A percentile compares a stretch with the other conserved stretches of the same genome.
Conservation (phyloP, 2,888 invertebrate genomes). For the Morpho achilles region DNA sequence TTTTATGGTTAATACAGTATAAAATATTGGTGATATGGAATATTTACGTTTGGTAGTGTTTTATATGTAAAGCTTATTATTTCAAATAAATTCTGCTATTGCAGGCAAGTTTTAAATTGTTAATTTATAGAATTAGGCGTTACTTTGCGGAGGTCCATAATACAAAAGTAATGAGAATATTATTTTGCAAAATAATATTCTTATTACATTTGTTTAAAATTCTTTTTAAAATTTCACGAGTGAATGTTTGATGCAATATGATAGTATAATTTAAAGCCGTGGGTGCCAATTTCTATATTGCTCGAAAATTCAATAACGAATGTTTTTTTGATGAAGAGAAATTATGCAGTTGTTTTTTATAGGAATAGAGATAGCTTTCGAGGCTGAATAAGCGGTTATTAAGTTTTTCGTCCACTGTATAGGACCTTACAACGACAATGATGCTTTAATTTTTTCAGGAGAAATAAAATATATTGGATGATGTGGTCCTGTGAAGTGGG, state of each 20-base stretch:
- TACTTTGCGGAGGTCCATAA: no score
- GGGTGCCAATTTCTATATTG: constrained; percentile 46
- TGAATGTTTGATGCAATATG: constrained; percentile 36
- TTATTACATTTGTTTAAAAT: no score
- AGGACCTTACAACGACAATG: not conserved
- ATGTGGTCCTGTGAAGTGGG: constrained; percentile 4
- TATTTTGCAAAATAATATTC: no score
- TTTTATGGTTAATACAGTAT: no score
- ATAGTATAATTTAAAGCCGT: constrained; percentile 33
- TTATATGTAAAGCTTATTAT: no score
- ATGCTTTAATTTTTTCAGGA: not conserved
- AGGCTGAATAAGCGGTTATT: constrained; percentile 28
- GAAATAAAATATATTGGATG: not conserved
- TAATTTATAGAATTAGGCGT: no score
- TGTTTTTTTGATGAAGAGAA: constrained; percentile 16
- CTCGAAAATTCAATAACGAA: constrained; percentile 35
- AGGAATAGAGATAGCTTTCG: constrained; percentile 23
- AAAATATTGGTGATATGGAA: no score
- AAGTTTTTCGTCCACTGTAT: constrained; percentile 5
- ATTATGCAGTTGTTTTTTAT: constrained; percentile 17
- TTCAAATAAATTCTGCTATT: no score
- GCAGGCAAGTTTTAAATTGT: no score
- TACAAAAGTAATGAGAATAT: no score
- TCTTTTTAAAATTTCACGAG: no score
- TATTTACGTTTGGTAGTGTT: no score